Percentiles rank a stretch among this genome's conserved stretches.
Evolutionary conservation across 2,888 invertebrate genomes (phyloP).

Genomic region (Volucella inflata): DNA sequence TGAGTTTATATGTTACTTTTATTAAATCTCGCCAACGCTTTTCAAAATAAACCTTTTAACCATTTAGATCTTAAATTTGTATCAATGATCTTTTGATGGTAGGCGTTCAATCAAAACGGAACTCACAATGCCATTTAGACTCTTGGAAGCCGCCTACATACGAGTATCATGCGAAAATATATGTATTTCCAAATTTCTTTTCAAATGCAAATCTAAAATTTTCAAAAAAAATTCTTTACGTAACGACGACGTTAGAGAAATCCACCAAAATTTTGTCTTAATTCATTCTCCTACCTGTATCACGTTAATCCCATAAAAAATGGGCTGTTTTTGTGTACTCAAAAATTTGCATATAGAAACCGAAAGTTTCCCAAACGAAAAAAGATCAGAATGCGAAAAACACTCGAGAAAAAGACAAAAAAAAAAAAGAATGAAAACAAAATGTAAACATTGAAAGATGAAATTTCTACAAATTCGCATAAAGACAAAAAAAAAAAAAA

Average conservation of each 20-base stretch:
- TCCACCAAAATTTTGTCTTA: conserved; percentile 55
- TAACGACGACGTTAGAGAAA: conserved; percentile 55
- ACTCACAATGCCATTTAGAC: too few relatives aligned
- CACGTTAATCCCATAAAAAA: conserved; percentile 8
- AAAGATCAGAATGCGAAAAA: conserved; percentile 16
- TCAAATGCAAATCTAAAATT: conserved; percentile 54
- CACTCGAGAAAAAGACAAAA: conserved; percentile 13
- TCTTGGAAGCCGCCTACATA: conserved; percentile 15
- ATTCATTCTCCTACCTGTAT: conserved; percentile 7
- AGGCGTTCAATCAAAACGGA: conserved; percentile 1
- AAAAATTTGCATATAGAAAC: conserved; percentile 65
- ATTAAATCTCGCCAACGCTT: too few relatives aligned
- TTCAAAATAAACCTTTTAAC: not conserved
- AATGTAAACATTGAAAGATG: conserved; percentile 21
- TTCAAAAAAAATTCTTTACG: conserved; percentile 17
- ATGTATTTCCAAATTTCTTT: conserved; percentile 16
- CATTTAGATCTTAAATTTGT: conserved; percentile 19
- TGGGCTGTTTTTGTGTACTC: conserved; percentile 9
- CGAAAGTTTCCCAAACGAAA: conserved; percentile 55
- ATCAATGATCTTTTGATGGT: conserved; percentile 26
- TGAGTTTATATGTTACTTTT: too few relatives aligned
- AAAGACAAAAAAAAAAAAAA: conserved; percentile 10
- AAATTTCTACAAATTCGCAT: conserved; percentile 63
- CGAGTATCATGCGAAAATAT: not conserved
- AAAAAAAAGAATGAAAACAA: conserved; percentile 6